phyloP scores from a whole-genome alignment of 1,140 invertebrate species.

The Globodera rostochiensis region DNA sequence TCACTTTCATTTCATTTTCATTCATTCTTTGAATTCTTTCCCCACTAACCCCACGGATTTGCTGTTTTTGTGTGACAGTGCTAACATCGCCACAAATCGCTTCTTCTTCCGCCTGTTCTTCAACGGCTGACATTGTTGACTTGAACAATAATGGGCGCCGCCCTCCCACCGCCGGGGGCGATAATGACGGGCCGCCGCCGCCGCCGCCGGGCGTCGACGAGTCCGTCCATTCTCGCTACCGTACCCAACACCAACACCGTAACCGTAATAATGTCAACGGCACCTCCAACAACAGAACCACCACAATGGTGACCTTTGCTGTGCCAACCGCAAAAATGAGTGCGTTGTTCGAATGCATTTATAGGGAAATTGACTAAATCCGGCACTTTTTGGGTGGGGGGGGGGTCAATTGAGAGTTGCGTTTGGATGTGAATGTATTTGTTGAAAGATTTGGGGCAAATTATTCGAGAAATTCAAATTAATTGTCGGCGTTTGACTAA shows the following conservation, averaged over 20 bases:
- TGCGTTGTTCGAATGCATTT: background rate
- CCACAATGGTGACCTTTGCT: slow-evolving; percentile 6
- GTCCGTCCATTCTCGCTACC: too few relatives aligned
- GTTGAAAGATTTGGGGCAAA: background rate
- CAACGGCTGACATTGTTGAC: background rate
- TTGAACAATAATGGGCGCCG: background rate
- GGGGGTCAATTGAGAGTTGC: too few relatives aligned
- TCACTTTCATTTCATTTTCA: too few relatives aligned
- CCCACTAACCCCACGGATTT: background rate
- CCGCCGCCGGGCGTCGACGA: too few relatives aligned
- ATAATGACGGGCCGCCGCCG: background rate
- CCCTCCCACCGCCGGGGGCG: too few relatives aligned
- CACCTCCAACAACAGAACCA: background rate
- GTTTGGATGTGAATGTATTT: background rate
- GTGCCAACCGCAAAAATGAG: background rate
- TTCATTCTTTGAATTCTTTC: background rate
- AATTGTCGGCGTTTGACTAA: background rate
- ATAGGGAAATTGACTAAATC: background rate
- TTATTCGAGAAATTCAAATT: background rate
- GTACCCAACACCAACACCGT: background rate
- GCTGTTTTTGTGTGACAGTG: slow-evolving; percentile 4
- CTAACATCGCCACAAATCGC: background rate
- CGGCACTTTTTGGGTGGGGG: too few relatives aligned
- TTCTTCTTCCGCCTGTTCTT: background rate
- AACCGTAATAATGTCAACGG: too few relatives aligned